A percentile compares a stretch with the other conserved stretches of the same genome.
Conservation (phyloP, 1,140 invertebrate genomes). For the Cheumatopsyche charites region DNA sequence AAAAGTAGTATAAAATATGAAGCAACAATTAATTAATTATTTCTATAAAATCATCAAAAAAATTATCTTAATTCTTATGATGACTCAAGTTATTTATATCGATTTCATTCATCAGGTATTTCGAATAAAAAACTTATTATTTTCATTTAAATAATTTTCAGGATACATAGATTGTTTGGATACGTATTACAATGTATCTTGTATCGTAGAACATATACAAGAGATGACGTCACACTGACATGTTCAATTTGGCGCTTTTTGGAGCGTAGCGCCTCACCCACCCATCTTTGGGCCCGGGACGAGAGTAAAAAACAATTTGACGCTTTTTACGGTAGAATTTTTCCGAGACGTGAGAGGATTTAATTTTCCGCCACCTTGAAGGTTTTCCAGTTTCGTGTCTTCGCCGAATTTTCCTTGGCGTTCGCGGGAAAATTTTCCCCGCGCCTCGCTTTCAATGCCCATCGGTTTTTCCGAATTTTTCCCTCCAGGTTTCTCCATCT, state of each 20-base stretch:
- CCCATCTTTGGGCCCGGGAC: constrained; percentile 15
- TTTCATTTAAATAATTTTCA: too few species aligned
- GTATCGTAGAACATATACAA: too few species aligned
- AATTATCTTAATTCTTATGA: too few species aligned
- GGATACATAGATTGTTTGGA: too few species aligned
- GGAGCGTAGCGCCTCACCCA: not conserved
- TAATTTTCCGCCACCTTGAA: constrained; percentile 46
- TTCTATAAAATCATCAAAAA: too few species aligned
- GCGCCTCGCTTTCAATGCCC: constrained; percentile 23
- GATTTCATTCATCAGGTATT: too few species aligned
- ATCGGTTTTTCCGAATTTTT: not conserved
- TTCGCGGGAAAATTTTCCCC: constrained; percentile 28
- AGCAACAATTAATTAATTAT: too few species aligned
- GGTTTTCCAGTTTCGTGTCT: constrained; percentile 24
- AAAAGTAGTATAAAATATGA: too few species aligned
- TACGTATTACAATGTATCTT: too few species aligned
- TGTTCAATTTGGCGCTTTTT: not conserved
- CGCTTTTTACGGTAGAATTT: constrained; percentile 47
- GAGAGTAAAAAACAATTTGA: constrained; percentile 46
- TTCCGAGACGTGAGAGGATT: constrained; percentile 45
- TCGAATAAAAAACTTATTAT: too few species aligned
- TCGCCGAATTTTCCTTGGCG: too few species aligned
- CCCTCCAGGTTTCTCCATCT: constrained; percentile 21
- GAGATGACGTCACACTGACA: not conserved
- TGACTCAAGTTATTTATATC: too few species aligned